These are phyloP conservation scores for Mellilla xanthometata DNA, from an alignment of 2,888 invertebrate species.

Conservation along the genomic window DNA sequence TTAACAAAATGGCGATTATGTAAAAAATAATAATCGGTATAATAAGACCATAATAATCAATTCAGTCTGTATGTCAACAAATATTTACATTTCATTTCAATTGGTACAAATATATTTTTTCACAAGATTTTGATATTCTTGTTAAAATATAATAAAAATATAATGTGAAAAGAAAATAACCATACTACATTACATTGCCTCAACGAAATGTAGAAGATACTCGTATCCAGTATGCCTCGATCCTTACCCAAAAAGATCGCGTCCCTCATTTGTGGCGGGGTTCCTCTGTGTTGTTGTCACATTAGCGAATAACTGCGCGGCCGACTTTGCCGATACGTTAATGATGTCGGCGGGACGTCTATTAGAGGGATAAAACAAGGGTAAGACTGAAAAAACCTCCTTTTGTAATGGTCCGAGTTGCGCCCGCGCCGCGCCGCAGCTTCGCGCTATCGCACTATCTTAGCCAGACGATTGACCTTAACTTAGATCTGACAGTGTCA, in stretches of 20 bases:
- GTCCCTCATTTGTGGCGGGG: constrained; percentile 77
- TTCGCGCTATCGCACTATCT: constrained; percentile 21
- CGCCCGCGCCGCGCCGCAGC: constrained; percentile 26
- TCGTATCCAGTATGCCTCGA: constrained; percentile 39
- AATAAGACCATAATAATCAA: too few species aligned
- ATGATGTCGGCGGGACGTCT: constrained; percentile 77
- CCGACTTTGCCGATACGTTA: constrained; percentile 75
- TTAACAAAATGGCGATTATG: too few species aligned
- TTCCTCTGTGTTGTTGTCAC: constrained; percentile 79
- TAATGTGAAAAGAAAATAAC: too few species aligned
- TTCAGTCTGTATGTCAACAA: too few species aligned
- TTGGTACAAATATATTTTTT: too few species aligned
- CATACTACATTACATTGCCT: too few species aligned
- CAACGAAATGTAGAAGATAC: neutral
- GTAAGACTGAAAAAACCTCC: constrained; percentile 47
- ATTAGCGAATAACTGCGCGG: constrained; percentile 79
- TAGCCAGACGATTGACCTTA: constrained; percentile 20
- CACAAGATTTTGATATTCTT: too few species aligned
- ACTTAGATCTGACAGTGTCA: constrained; percentile 11
- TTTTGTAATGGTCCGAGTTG: constrained; percentile 50
- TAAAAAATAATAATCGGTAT: too few species aligned
- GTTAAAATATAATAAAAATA: too few species aligned
- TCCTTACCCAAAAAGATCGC: constrained; percentile 68
- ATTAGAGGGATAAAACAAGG: constrained; percentile 48
- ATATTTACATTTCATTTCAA: too few species aligned